These are phyloP conservation scores for Poeciliopsis retropinna DNA, from an alignment of 2,113 vertebrate genomes.

Conservation along the genomic window DNA sequence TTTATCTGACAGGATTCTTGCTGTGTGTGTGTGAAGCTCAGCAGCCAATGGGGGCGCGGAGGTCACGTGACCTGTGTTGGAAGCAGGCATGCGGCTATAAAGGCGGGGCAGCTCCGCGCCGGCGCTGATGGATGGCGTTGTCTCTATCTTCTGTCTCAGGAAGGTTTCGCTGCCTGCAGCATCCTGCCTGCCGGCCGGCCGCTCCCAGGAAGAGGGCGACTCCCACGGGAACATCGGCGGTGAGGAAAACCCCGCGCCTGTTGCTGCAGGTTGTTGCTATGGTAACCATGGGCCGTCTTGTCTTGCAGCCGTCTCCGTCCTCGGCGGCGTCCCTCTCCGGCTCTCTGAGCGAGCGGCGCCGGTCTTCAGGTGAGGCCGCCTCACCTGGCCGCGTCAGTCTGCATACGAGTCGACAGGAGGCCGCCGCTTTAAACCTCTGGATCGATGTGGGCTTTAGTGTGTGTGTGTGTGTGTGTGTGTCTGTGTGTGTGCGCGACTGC, in stretches of 20 bases:
- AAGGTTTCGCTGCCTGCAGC: slow-evolving; percentile 93
- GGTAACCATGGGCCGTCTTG: background rate
- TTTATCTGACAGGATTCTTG: slow-evolving; percentile 14
- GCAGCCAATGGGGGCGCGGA: slow-evolving; percentile 31
- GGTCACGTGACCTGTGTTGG: slow-evolving; percentile 32
- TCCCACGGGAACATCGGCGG: slow-evolving; percentile 40
- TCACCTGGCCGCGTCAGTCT: background rate
- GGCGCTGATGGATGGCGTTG: background rate
- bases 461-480: slow-evolving; percentile 69
- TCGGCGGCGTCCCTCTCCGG: slow-evolving; percentile 12
- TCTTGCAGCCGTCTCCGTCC: slow-evolving; percentile 29
- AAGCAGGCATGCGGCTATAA: background rate
- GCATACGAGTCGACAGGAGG: slow-evolving; percentile 8
- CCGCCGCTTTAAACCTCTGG: slow-evolving; percentile 30
- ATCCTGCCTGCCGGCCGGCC: slow-evolving; percentile 82
- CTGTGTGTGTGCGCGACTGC: slow-evolving; percentile 48
- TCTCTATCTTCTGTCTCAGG: slow-evolving; percentile 74
- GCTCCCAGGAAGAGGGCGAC: slow-evolving; percentile 84
- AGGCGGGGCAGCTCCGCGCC: background rate
- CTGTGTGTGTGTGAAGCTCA: slow-evolving; percentile 19
- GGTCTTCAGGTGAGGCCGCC: slow-evolving; percentile 58
- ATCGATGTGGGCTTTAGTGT: slow-evolving; percentile 64
- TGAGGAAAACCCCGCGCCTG: slow-evolving; percentile 20
- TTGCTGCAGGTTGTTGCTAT: background rate
- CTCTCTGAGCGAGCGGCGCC: slow-evolving; percentile 6